Percentiles rank a stretch among this genome's conserved stretches.
Evolutionary conservation across 2,888 invertebrate genomes (phyloP).

Genomic region (Lutraria lutraria): DNA sequence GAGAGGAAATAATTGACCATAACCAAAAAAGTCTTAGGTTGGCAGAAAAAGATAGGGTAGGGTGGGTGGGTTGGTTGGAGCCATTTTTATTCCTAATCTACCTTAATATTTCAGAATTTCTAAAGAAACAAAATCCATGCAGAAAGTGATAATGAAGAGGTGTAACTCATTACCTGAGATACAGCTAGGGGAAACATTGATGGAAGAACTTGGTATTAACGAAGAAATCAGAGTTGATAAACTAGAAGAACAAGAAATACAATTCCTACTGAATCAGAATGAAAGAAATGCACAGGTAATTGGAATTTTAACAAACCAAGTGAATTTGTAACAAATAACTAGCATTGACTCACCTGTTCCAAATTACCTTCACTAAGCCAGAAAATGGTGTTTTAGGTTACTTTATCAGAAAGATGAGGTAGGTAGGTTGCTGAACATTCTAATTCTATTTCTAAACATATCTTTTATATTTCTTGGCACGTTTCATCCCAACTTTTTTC

Average conservation of each 20-base stretch:
- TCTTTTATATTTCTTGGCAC: no score
- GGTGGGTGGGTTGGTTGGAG: background rate
- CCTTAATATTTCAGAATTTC: constrained; percentile 65
- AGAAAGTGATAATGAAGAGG: constrained; percentile 77
- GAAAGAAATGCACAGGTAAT: constrained; percentile 52
- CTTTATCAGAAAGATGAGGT: no score
- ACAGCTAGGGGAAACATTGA: constrained; percentile 75
- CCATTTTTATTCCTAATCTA: background rate
- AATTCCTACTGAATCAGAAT: constrained; percentile 70
- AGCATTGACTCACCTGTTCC: no score
- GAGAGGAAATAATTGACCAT: no score
- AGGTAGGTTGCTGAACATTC: no score
- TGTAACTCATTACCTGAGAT: constrained; percentile 79
- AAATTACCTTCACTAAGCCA: no score
- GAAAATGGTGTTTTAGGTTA: no score
- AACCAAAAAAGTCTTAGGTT: no score
- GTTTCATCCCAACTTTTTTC: no score
- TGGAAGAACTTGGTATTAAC: constrained; percentile 81
- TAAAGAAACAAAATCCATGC: constrained; percentile 70
- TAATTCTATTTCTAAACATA: no score
- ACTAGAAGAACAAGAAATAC: constrained; percentile 72
- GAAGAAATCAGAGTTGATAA: constrained; percentile 69
- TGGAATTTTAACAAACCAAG: background rate
- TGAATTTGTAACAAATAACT: no score
- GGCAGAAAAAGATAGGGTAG: background rate